These are phyloP conservation scores for Morelia viridis DNA, from an alignment of 2,797 vertebrate species.

Conservation along the genomic window DNA sequence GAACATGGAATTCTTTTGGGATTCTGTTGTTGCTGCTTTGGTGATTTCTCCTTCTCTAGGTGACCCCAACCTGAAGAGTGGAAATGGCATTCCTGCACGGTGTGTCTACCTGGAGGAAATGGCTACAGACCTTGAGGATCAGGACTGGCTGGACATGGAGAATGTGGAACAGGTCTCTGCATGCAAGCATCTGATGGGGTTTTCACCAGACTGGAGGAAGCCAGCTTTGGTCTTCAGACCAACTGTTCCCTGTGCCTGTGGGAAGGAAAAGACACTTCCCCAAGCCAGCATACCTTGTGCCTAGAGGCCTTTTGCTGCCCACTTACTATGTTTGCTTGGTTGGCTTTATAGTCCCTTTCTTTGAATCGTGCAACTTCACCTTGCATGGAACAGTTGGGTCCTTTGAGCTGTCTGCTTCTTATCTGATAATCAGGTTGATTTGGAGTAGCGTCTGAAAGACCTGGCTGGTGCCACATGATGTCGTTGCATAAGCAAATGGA, in stretches of 20 bases:
- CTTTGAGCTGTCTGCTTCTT: background rate
- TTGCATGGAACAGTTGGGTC: background rate
- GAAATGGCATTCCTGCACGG: slow-evolving; percentile 92
- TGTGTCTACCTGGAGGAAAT: slow-evolving; percentile 96
- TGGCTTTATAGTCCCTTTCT: background rate
- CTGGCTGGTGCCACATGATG: background rate
- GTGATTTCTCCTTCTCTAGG: slow-evolving; percentile 69
- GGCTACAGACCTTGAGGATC: slow-evolving; percentile 91
- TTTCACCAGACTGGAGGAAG: background rate
- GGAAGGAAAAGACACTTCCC: background rate
- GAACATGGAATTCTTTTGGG: background rate
- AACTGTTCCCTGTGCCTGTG: background rate
- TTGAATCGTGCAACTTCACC: background rate
- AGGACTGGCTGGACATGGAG: slow-evolving; percentile 98
- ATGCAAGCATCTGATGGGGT: background rate
- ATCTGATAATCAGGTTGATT: background rate
- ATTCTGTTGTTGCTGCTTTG: background rate
- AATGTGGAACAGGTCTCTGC: slow-evolving; percentile 90
- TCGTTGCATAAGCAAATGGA: background rate
- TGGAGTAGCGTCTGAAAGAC: background rate
- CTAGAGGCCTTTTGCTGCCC: background rate
- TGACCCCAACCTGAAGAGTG: slow-evolving; percentile 90
- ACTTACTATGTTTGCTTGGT: background rate
- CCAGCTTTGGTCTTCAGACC: background rate
- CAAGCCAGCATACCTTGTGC: too few relatives aligned